These are phyloP conservation scores for Himantopus leucocephalus DNA, from an alignment of 2,113 vertebrate species.

Conservation along the genomic window DNA sequence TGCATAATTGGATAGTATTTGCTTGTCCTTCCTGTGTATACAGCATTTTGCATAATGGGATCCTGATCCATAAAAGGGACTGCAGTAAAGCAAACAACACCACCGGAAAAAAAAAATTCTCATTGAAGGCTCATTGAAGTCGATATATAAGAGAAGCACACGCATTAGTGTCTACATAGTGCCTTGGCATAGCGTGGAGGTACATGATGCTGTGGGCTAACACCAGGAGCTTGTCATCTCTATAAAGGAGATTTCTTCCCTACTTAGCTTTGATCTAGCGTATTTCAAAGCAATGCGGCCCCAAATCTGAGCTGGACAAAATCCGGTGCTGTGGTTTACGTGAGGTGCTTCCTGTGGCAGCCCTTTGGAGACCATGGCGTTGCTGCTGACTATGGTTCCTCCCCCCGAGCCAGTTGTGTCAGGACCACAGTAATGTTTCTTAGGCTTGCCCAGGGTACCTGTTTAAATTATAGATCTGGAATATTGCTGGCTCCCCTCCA, in stretches of 20 bases:
- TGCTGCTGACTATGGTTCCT: neutral
- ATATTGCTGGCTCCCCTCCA: slow-evolving; percentile 47
- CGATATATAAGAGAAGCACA: neutral
- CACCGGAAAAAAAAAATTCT: neutral
- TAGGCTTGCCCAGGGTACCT: neutral
- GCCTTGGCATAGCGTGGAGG: neutral
- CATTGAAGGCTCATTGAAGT: neutral
- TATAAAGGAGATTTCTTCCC: neutral
- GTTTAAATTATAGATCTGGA: slow-evolving; percentile 60
- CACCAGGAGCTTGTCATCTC: neutral
- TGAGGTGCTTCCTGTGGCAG: neutral
- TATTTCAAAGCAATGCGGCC: neutral
- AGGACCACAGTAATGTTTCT: neutral
- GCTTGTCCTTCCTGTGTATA: neutral
- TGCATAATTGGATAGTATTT: neutral
- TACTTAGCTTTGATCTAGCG: neutral
- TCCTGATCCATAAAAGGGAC: neutral
- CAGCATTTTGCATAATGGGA: neutral
- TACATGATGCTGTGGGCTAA: neutral
- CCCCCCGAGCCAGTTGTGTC: neutral
- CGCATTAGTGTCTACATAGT: neutral
- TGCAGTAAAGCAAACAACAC: neutral
- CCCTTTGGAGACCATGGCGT: neutral
- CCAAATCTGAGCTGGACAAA: neutral
- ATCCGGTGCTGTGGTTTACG: neutral